phyloP scores from a whole-genome alignment of 2,888 invertebrate genomes.

The Pterostichus madidus region DNA sequence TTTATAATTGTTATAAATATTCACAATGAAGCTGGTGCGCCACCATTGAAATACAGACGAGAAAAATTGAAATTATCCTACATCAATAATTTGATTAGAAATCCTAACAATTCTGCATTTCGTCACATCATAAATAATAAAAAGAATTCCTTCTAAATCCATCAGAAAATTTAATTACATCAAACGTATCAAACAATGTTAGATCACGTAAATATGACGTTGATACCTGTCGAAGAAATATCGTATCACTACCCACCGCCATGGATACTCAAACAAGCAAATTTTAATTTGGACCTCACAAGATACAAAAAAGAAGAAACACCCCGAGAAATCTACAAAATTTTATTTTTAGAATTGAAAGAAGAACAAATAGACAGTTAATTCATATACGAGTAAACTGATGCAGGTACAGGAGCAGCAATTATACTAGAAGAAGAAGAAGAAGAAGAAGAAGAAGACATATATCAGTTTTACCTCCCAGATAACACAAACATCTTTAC shows the following conservation, averaged over 20 bases:
- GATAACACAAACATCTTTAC: neutral
- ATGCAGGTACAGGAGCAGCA: neutral
- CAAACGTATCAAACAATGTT: neutral
- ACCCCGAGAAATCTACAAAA: neutral
- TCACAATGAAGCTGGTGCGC: neutral
- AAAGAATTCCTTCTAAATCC: neutral
- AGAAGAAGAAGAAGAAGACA: neutral
- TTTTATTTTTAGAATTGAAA: neutral
- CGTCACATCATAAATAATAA: neutral
- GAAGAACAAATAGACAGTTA: neutral
- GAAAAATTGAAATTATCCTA: neutral
- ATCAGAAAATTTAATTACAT: neutral
- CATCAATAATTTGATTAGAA: neutral
- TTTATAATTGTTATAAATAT: neutral
- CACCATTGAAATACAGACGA: too few species aligned
- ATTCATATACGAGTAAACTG: neutral
- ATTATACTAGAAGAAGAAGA: too few species aligned
- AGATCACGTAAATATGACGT: neutral
- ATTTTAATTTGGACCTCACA: neutral
- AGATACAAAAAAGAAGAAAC: neutral
- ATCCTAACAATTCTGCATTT: neutral
- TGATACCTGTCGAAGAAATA: too few species aligned
- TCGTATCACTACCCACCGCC: neutral
- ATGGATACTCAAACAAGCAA: neutral
- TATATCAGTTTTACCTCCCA: neutral